phyloP scores from a whole-genome alignment of 2,888 invertebrate genomes.

The Standfussiana lucernea region DNA sequence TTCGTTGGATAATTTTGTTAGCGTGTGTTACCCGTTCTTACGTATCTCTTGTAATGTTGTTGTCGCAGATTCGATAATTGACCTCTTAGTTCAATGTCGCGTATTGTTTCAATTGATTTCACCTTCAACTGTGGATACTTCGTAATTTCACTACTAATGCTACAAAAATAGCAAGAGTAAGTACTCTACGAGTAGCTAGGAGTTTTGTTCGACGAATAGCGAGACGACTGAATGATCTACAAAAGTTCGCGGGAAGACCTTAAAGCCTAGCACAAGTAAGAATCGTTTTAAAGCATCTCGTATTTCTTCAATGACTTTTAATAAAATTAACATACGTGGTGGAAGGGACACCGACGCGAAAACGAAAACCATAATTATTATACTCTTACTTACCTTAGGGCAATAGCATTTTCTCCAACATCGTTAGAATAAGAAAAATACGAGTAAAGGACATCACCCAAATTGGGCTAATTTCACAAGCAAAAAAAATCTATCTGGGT shows the following conservation, averaged over 20 bases:
- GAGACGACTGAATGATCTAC: not conserved
- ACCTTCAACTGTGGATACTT: slow-evolving; percentile 66
- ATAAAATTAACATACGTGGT: too few species aligned
- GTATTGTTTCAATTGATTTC: slow-evolving; percentile 75
- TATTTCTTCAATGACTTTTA: too few species aligned
- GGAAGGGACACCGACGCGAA: too few species aligned
- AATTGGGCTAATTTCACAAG: too few species aligned
- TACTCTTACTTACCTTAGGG: too few species aligned
- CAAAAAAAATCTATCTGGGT: too few species aligned
- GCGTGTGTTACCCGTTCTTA: slow-evolving; percentile 83
- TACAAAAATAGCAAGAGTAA: slow-evolving; percentile 19
- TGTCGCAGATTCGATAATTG: slow-evolving; percentile 83
- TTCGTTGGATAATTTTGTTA: slow-evolving; percentile 85
- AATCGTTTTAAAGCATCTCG: too few species aligned
- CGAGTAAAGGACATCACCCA: too few species aligned
- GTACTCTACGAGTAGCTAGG: not conserved
- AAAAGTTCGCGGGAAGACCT: not conserved
- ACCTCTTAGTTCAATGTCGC: slow-evolving; percentile 81
- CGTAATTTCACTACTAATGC: slow-evolving; percentile 40
- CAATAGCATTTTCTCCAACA: too few species aligned
- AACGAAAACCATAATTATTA: too few species aligned
- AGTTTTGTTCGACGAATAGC: not conserved
- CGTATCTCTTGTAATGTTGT: slow-evolving; percentile 81
- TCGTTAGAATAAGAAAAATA: too few species aligned
- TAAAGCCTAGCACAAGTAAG: too few species aligned